Evolutionary conservation across 2,888 invertebrate species (phyloP), one percentile per base, ranked within the genome.

Genomic region (Hydroisotoma schaefferi): DNA sequence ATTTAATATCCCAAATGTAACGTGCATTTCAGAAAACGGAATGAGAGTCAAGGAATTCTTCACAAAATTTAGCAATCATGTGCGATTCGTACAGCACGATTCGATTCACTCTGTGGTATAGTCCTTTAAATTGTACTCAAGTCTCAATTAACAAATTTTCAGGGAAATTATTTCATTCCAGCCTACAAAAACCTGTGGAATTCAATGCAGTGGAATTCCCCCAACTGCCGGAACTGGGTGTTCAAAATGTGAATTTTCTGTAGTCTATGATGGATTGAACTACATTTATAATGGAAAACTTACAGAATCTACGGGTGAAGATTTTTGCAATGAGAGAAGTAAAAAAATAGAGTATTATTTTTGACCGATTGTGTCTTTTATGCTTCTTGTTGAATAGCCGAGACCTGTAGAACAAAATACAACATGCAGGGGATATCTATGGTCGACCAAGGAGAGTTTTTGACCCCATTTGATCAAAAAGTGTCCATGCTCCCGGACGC

Each of bases 171-270:
- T 27, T n/a, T 27, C 15, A 23, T 37, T 40, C 2, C 26, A 68
- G 67, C 68, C 68, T 0, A 59, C 68, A 23, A 63, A 63, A 56
- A 57, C 63, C 18, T 68, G 68, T 58, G 68, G 68, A 43, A 59
- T 65, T 22, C 57, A 56, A 33, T 68, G 65, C 26, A 49, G 40
- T 2, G 37, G 38, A 2, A 25, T 53, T 4, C 53, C 53, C 12
- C 10, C 26, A 12, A 18, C 25, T 3, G 20, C 53, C 20, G 53
- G 53, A 4, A 53, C 23, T 6, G 68, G 68, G 1, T 68, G 63
- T 26, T 61, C 63, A 1, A 68, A 68, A 61, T 68, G 68, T 37
- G 62, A 52, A 23, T 68, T 63, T 47, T 65, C 65, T 20, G 68
- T 55, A 8, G 68, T 65, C 20, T 68, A 52, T 43, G 63, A 68